Conservation (phyloP, 2,888 invertebrate genomes). For the Rotaria sp. region DNA sequence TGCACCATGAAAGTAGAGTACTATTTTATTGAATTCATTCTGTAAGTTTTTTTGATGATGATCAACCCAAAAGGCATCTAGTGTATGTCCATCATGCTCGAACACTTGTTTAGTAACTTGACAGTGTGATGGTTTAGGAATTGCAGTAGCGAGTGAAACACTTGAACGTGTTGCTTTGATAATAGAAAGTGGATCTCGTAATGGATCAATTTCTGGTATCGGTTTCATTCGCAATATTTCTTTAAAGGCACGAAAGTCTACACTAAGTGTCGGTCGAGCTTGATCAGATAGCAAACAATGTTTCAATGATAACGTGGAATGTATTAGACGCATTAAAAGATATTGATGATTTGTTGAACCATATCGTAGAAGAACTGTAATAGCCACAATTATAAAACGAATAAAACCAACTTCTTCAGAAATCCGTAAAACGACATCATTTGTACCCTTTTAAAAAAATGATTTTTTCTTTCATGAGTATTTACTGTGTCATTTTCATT, state of each 20-base stretch:
- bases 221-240: not conserved
- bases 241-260: not conserved
- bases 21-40: not conserved
- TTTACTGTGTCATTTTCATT: too few species aligned
- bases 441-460: too few species aligned
- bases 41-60: not conserved
- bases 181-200: not conserved
- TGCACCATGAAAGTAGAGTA: slow-evolving; percentile 11
- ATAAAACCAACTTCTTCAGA: too few species aligned
- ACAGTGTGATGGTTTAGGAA: not conserved
- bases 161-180: not conserved
- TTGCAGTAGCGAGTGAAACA: not conserved
- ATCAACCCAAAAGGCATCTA: not conserved
- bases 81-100: not conserved
- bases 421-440: too few species aligned
- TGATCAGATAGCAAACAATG: too few species aligned
- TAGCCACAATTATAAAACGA: too few species aligned
- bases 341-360: too few species aligned
- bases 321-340: too few species aligned
- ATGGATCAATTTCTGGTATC: not conserved
- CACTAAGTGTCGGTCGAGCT: not conserved
- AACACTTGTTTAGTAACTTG: not conserved
- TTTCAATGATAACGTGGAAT: too few species aligned
- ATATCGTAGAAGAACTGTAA: too few species aligned
- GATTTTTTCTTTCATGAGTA: too few species aligned